Percentiles rank a stretch among this genome's conserved stretches.
Evolutionary conservation across 2,888 invertebrate genomes (phyloP).

Genomic region (Eupithecia centaureata): DNA sequence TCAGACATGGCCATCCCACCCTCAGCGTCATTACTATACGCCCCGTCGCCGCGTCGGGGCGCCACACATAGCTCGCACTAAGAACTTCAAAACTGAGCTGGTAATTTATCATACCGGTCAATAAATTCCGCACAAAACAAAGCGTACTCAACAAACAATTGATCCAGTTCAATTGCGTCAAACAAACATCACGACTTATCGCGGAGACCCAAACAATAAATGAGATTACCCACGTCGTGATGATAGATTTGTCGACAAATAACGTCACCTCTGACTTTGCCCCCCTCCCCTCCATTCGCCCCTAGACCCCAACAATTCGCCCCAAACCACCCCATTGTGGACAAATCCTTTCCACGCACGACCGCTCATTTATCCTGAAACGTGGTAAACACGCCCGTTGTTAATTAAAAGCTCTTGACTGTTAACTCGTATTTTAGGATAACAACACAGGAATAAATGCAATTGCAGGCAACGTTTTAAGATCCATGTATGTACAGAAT

Average conservation of each 20-base stretch:
- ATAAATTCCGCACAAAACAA: not conserved
- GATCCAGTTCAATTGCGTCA: not conserved
- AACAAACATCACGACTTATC: conserved; percentile 25
- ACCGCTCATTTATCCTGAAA: not conserved
- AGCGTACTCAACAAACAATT: conserved; percentile 1
- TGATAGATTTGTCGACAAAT: conserved; percentile 34
- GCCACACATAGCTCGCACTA: not conserved
- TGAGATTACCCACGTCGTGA: conserved; percentile 18
- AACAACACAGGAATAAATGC: not conserved
- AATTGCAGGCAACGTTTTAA: not conserved
- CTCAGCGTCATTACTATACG: no score
- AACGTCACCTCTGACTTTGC: conserved; percentile 9
- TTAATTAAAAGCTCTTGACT: conserved; percentile 19
- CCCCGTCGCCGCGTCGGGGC: not conserved
- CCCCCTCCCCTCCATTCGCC: conserved; percentile 2
- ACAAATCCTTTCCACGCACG: conserved; percentile 22
- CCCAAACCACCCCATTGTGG: conserved; percentile 18
- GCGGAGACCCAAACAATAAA: conserved; percentile 30
- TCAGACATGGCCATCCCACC: not conserved
- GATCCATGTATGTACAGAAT: not conserved
- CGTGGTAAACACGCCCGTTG: conserved; percentile 10
- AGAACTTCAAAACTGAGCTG: not conserved
- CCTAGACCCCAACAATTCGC: not conserved
- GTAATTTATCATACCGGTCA: conserved; percentile 4
- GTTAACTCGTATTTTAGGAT: not conserved